Base-by-base conservation (phyloP, 92 coral and sea anemone species). In the Meandrina meandrites region DNA sequence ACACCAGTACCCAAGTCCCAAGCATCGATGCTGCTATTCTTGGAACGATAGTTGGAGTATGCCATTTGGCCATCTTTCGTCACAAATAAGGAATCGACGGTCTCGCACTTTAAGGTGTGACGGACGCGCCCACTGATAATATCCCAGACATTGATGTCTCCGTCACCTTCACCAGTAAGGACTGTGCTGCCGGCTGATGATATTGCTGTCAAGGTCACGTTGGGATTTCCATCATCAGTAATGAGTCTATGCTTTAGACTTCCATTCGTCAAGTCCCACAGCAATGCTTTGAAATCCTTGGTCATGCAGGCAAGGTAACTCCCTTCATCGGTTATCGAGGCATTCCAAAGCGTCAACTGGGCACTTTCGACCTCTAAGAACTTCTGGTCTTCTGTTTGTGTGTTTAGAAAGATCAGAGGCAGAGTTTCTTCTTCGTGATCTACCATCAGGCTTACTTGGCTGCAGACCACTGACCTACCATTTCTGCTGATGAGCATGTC, bases 401-500 rank as follows among this genome's bases (percentile, higher is more conserved):
- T 93, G 78, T 86, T 81, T 27, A 94, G 76, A 48, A 79, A 87
- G 57, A 86, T 48, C 34, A 94, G 89, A 32, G 97, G 93, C 70
- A 94, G 78, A 9, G 95, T 90, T 34, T 90, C 82, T 9, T 92
- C 97, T 36, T 87, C 86, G 85, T 82, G 92, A 53, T 90, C 89
- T 15, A 80, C 90, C 2, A 34, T 79, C 31, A 51, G 83, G 54
- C 93, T 89, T 51, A 92, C 86, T 78, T 94, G 97, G 27, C 95
- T 87, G 54, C 95, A 92, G 62, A 92, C 95, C 22, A 87, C 97
- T 84, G 86, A 31, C 30, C 84, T 90, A 21, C 95, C 91, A 73
- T 91, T 89, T 40, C 86, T 89, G 86, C 98, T 93, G 31, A 96
- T 84, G 28, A 96, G 80, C 93, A 96, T 93, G 87, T 95, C 98